A percentile compares a stretch with the other conserved stretches of the same genome.
Evolutionary conservation across 1,140 invertebrate species (phyloP).

Genomic region (Ladona fulva): DNA sequence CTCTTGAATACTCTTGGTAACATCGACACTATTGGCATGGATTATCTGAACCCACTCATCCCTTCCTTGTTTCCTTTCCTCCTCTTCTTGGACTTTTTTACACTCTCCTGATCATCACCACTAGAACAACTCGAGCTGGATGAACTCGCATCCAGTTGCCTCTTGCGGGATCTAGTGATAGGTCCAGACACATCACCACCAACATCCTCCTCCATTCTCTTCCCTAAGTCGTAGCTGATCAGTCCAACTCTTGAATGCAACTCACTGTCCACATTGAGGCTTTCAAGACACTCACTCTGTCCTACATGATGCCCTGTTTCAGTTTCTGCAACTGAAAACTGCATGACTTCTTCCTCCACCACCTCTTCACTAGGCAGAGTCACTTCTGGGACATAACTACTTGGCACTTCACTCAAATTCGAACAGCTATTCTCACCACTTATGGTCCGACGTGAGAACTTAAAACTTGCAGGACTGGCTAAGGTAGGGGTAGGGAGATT

Average conservation of each 20-base stretch:
- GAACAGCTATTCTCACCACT: neutral
- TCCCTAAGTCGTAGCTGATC: neutral
- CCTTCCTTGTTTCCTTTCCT: neutral
- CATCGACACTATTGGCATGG: neutral
- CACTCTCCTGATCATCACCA: neutral
- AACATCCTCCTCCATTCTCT: neutral
- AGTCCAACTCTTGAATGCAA: neutral
- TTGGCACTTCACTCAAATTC: neutral
- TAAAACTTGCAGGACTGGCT: neutral
- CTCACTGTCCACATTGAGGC: neutral
- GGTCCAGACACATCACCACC: constrained; percentile 17
- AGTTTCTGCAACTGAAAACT: neutral
- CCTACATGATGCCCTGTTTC: neutral
- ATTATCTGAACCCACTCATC: neutral
- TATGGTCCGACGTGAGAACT: neutral
- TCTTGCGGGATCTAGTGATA: constrained; percentile 23
- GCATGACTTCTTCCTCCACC: neutral
- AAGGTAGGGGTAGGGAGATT: neutral
- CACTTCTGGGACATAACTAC: neutral
- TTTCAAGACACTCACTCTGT: neutral
- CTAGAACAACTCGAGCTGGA: neutral
- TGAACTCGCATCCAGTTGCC: constrained; percentile 19
- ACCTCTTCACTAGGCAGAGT: neutral
- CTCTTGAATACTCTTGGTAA: neutral
- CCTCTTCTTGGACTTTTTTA: neutral